Base-by-base conservation (phyloP, 2,888 invertebrate species). In the Mellilla xanthometata region DNA sequence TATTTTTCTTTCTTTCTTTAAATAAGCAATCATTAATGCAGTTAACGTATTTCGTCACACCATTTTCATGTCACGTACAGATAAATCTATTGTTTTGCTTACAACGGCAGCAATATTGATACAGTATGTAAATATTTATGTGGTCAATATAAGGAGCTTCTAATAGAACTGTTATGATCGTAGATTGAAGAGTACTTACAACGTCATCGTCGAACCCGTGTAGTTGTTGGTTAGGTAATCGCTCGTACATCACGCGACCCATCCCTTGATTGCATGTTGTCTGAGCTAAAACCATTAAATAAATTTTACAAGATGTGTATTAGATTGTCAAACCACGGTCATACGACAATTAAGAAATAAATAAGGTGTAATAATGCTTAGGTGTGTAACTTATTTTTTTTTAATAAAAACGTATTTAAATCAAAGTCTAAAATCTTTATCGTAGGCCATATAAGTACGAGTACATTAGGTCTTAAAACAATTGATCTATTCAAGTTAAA, bases 191-290 rank as follows among this genome's bases (percentile, higher is more conserved):
- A n/a, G 50, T 62, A 87, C 92, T 86, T 65, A 96, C 96, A 62
- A 96, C 94, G 75, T 97, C 96, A 65, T 96, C 96, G 65, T 96
- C 96, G 66, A 95, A 96, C 51, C 96, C 96, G 86, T 96, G 96
- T 26, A 96, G 85, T 76, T 97, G 96, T 68, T 96, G 95, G 76
- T 97, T 96, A 26, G 97, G 96, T 64, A 97, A 82, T 66, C 96
- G 91, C 83, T 97, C 97, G 73, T 96, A 97, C 84, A 96, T 94
- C 24, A 97, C 94, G 72, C 96, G 92, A 27, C 97, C 97, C 74
- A 95, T 92, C 42, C 97, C 97, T 74, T 96, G 95, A 75, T 97
- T 97, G 81, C 97, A 97, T 48, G 96, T 95, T 56, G 96, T 96
- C 93, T 97, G 97, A 70, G 95, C 95, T 95, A 81, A 34, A 72